Evolutionary conservation across 2,113 vertebrate genomes (phyloP), one percentile per base, ranked within the genome.

Genomic region (Myrmophylax atrothorax): DNA sequence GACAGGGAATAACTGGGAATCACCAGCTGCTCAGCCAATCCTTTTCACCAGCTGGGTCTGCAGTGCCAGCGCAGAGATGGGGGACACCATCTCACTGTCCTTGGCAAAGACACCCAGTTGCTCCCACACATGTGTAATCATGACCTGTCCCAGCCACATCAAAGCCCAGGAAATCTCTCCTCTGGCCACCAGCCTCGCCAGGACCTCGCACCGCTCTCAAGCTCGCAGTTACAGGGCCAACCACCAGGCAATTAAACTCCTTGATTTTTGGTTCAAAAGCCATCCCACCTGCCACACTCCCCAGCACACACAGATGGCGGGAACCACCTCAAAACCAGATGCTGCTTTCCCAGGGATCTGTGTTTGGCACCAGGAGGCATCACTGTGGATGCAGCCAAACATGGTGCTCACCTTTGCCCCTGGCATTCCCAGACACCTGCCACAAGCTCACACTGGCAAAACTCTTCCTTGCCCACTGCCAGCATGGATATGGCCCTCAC

Each of bases 61-160:
- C 12, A 5, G 18, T 3, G 58, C 46, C 0, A 0, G 69, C 0
- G 0, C 20, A 49, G 42, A 73, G 8, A 16, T 0, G 0, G 69
- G 38, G 60, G 49, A 63, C 4, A 5, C 23, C 1, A 0, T 37
- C 25, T 46, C 7, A 0, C 4, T 69, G 64, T 55, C 49, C 59
- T 37, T 6, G 6, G 46, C 62, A 40, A 47, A 66, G 40, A 42
- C 12, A 44, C 49, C 18, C 5, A 3, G 23, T 3, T 33, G 25
- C 44, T 73, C 52, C 2, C 1, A 31, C 26, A 35, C 1, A 0
- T 3, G 12, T 14, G 29, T 5, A 46, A 49, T 22, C 20, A 2
- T 1, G 4, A 68, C 40, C 53, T 80, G 53, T 44, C 35, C 49
- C 49, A 38, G 49, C 52, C 76, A 37, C 59, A 52, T 23, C 85